Evolutionary conservation across 2,113 vertebrate species (phyloP).

Genomic region (Pelecanoides urinatrix): DNA sequence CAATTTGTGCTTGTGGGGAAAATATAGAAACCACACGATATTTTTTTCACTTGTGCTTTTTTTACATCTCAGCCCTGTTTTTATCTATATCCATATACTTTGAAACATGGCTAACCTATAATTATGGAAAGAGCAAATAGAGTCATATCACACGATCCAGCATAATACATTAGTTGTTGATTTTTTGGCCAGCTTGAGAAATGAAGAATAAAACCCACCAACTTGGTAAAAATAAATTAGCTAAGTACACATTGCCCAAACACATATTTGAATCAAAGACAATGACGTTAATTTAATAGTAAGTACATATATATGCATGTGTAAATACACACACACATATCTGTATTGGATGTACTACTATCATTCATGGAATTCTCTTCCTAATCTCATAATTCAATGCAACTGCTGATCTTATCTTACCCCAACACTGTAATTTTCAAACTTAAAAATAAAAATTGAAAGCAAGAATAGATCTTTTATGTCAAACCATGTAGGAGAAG

Average conservation of each 20-base stretch:
- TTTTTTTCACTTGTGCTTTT: slow-evolving; percentile 46
- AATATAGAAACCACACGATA: slow-evolving; percentile 56
- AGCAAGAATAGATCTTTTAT: slow-evolving; percentile 23
- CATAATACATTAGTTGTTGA: background rate
- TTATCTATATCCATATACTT: slow-evolving; percentile 56
- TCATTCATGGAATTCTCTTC: background rate
- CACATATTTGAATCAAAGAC: background rate
- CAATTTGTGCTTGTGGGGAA: slow-evolving; percentile 65
- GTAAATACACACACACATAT: background rate
- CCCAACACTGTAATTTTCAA: slow-evolving; percentile 8
- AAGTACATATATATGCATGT: background rate
- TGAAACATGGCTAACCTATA: slow-evolving; percentile 34
- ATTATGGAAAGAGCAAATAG: slow-evolving; percentile 54
- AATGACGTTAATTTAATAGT: background rate
- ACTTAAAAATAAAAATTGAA: slow-evolving; percentile 33
- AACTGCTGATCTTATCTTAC: slow-evolving; percentile 28
- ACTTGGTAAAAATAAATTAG: slow-evolving; percentile 1
- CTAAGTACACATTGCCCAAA: background rate
- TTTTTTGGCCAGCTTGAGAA: background rate
- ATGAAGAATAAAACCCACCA: background rate
- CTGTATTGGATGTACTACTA: background rate
- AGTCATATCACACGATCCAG: background rate
- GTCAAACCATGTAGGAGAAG: slow-evolving; percentile 22
- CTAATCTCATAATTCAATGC: background rate
- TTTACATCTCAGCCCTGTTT: slow-evolving; percentile 57